Base-by-base conservation (phyloP, 1,140 invertebrate genomes). In the Protaetia brevitarsis region DNA sequence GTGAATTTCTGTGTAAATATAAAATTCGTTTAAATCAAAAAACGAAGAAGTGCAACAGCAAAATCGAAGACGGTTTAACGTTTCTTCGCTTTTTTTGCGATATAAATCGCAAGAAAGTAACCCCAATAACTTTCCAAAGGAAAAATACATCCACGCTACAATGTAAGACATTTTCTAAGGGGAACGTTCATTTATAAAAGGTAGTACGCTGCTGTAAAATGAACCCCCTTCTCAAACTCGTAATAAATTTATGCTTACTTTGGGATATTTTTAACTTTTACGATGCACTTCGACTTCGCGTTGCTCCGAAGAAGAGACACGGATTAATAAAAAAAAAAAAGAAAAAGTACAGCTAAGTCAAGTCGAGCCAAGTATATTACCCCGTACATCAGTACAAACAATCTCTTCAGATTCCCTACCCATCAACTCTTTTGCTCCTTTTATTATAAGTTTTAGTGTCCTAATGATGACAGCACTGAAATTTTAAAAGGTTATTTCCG, bases 361-460 rank as follows among this genome's bases (percentile, higher is more conserved):
- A 45, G 41, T 1, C 16, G 16, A 45, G 41, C 41, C 41, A 45
- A 45, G 41, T 45, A 45, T 45, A 45, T 45, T 45, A 45, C 41
- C n/a, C 41, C 41, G 41, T 45, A 19, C 41, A n/a, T n/a, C n/a
- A 45, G 41, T 45, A 45, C 41, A 45, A 45, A 45, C 41, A 45
- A 45, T 45, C 41, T 45, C 41, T 45, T 45, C 41, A 45, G 13
- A 45, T 45, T 45, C 23, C 41, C 41, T 21, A 21, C 41, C 41
- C 41, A 45, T 45, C 41, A 45, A 45, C 41, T 45, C 13, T 3
- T n/a, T 21, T 45, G 16, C 41, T 45, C 16, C 41, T 45, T n/a
- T 45, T 45, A 13, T 63, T 63, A 63, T 63, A 63, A 63, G 61
- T 26, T 63, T 63, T 63, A 63, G 61, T 63, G 34, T 34, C 34